Percentiles rank a stretch among this genome's conserved stretches.
These are phyloP conservation scores for Lepeophtheirus salmonis DNA, from an alignment of 1,140 invertebrate genomes.

Conservation along the genomic window DNA sequence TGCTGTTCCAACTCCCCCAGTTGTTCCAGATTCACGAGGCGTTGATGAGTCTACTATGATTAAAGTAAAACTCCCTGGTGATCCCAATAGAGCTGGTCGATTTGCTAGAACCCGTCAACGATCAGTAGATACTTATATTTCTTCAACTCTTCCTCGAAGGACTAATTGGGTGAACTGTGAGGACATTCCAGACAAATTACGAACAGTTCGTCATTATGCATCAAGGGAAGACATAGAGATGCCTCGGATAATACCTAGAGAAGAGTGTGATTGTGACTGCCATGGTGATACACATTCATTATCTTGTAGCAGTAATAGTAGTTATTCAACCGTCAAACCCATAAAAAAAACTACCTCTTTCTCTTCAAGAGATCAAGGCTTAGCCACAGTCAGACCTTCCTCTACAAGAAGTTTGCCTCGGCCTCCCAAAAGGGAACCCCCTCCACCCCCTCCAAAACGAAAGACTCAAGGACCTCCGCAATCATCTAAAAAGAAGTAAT, in stretches of 20 bases:
- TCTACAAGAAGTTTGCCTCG: neutral
- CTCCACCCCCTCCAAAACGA: neutral
- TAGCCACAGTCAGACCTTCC: neutral
- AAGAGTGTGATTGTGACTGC: conserved; percentile 5
- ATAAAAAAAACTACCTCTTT: neutral
- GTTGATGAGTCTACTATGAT: neutral
- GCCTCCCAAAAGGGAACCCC: neutral
- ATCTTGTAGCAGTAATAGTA: neutral
- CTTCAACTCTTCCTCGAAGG: neutral
- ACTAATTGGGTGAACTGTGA: conserved; percentile 13
- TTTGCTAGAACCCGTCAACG: no score
- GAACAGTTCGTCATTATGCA: neutral
- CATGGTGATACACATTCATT: neutral
- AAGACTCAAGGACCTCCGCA: neutral
- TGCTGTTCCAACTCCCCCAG: conserved; percentile 1
- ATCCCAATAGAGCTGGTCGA: neutral
- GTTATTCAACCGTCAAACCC: neutral
- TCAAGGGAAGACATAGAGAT: neutral
- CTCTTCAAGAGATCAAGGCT: neutral
- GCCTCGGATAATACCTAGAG: neutral
- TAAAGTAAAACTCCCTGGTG: conserved; percentile 9
- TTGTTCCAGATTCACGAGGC: neutral
- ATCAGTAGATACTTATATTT: no score
- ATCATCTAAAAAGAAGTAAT: no score
- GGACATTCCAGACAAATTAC: neutral